A percentile compares a stretch with the other conserved stretches of the same genome.
These are phyloP conservation scores for Taeniopygia guttata DNA, from an alignment of 2,797 vertebrate genomes.

Conservation along the genomic window DNA sequence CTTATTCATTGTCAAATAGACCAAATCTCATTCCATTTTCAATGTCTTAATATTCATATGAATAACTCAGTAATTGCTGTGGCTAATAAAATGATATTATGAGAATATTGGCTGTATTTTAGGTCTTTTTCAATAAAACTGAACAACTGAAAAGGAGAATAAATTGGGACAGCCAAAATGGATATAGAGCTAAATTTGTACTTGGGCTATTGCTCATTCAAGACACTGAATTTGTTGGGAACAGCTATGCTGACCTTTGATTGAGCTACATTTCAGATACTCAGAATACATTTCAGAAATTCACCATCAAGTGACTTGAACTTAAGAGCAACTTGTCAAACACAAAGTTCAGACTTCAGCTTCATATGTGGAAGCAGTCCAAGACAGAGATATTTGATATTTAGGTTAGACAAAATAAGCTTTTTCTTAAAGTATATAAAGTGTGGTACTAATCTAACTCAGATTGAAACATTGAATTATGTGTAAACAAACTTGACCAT, in stretches of 20 bases:
- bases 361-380: background rate
- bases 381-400: background rate
- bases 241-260: background rate
- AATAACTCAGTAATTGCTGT: slow-evolving; percentile 9
- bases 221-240: background rate
- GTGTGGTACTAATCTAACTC: background rate
- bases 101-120: background rate
- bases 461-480: background rate
- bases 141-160: background rate
- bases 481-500: background rate
- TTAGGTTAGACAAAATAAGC: background rate
- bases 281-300: background rate
- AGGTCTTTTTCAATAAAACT: background rate
- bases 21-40: background rate
- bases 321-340: background rate
- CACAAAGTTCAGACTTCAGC: background rate
- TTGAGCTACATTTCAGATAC: background rate
- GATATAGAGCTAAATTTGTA: background rate
- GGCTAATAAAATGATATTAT: background rate
- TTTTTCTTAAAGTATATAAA: background rate
- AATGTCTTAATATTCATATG: background rate
- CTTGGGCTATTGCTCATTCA: background rate
- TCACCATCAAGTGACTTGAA: background rate
- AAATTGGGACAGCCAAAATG: background rate
- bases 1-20: background rate